phyloP scores from a whole-genome alignment of 2,888 invertebrate species.

The Hermodice carunculata region DNA sequence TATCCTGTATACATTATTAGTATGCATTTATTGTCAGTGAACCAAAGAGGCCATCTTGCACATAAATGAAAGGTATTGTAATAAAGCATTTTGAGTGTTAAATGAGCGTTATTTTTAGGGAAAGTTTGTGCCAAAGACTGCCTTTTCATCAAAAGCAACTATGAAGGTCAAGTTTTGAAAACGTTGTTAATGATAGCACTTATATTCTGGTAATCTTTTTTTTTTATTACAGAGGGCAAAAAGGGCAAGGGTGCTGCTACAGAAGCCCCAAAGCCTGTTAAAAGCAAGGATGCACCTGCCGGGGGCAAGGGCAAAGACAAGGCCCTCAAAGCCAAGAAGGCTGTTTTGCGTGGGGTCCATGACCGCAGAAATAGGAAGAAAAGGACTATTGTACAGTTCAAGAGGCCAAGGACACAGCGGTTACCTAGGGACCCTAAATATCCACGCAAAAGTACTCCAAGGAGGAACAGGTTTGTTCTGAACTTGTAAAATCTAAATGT shows the following conservation, averaged over 20 bases:
- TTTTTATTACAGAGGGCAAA: slow-evolving; percentile 23
- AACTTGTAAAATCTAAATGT: no score
- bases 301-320: slow-evolving; percentile 55
- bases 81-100: no score
- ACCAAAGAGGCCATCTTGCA: no score
- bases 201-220: no score
- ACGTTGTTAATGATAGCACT: no score
- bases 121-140: no score
- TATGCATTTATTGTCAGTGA: no score
- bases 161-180: no score
- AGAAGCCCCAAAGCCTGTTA: slow-evolving; percentile 39
- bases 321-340: slow-evolving; percentile 81
- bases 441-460: slow-evolving; percentile 93
- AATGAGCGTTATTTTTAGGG: no score
- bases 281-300: slow-evolving; percentile 26
- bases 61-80: no score
- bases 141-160: no score
- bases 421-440: slow-evolving; percentile 94
- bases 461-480: slow-evolving; percentile 92
- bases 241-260: slow-evolving; percentile 48
- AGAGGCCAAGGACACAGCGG: slow-evolving; percentile 92
- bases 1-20: no score
- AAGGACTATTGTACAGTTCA: slow-evolving; percentile 96
- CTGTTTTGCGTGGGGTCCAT: slow-evolving; percentile 92
- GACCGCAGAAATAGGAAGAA: slow-evolving; percentile 90